Conservation (phyloP, 2,888 invertebrate species). For the Noctua fimbriata region DNA sequence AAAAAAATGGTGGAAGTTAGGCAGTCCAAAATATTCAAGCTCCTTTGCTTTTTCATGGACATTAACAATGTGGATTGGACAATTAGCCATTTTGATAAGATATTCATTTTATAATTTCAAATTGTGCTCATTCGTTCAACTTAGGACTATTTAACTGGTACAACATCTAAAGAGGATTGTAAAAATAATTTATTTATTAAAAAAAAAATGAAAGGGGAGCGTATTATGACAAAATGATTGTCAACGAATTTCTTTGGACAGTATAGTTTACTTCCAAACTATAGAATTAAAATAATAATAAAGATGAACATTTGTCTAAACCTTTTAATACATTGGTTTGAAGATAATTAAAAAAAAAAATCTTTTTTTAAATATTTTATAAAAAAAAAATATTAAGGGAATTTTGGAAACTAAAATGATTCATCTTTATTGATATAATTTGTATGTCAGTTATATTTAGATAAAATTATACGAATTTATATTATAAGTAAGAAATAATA, state of each 20-base stretch:
- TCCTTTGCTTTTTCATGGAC: background rate
- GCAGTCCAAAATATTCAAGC: background rate
- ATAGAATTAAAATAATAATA: conserved; percentile 25
- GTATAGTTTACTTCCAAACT: conserved; percentile 27
- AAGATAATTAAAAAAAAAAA: background rate
- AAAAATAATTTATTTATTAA: conserved; percentile 28
- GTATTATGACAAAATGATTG: conserved; percentile 49
- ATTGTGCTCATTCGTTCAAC: conserved; percentile 15
- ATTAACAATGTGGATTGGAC: background rate
- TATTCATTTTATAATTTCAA: background rate
- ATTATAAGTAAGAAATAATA: conserved; percentile 50
- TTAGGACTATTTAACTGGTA: background rate
- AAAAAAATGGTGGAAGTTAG: background rate
- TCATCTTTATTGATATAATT: conserved; percentile 37
- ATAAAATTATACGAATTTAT: conserved; percentile 67
- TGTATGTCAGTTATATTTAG: conserved; percentile 26
- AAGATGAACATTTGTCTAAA: conserved; percentile 28
- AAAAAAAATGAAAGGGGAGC: conserved; percentile 9
- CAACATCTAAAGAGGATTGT: conserved; percentile 15
- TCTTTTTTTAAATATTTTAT: background rate
- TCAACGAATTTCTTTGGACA: conserved; percentile 46
- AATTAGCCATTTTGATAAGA: conserved; percentile 10
- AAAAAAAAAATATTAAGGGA: background rate
- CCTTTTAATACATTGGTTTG: background rate
- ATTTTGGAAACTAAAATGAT: conserved; percentile 26